Conservation (phyloP, 2,797 vertebrate species). For the Pelodytes ibericus region DNA sequence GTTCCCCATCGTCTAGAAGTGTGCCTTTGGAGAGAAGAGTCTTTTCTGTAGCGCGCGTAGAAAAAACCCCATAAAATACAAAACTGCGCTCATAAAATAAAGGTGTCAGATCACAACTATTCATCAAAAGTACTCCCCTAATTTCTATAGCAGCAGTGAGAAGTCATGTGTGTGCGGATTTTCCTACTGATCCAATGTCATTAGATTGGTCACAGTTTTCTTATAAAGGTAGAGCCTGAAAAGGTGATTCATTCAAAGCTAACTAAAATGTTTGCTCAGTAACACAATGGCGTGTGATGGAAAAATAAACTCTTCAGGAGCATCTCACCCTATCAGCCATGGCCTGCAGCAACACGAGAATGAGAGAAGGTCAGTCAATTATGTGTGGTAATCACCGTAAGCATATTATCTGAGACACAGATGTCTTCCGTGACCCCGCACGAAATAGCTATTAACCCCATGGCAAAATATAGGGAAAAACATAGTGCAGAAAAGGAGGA, state of each 20-base stretch:
- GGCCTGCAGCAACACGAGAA: constrained; percentile 80
- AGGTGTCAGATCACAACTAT: neutral
- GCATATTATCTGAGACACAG: constrained; percentile 92
- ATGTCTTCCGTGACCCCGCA: constrained; percentile 93
- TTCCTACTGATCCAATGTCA: constrained; percentile 72
- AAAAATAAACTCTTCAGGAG: constrained; percentile 81
- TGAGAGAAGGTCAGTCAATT: constrained; percentile 94
- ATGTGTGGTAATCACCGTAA: constrained; percentile 92
- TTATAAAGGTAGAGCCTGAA: constrained; percentile 77
- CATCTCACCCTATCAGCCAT: constrained; percentile 80
- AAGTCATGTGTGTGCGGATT: constrained; percentile 66
- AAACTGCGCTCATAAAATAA: neutral
- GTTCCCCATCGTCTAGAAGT: neutral
- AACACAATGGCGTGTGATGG: constrained; percentile 83
- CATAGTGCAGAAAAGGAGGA: constrained; percentile 75
- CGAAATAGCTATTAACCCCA: constrained; percentile 88
- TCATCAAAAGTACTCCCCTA: no score
- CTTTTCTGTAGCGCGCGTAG: neutral
- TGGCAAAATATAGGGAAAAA: constrained; percentile 83
- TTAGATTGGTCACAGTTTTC: constrained; percentile 77
- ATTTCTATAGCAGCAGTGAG: constrained; percentile 49
- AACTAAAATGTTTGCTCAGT: constrained; percentile 95
- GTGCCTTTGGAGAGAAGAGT: neutral
- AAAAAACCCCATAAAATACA: neutral
- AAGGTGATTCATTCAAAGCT: constrained; percentile 85